Conservation (phyloP, 2,888 invertebrate genomes). For the Cryptocephalus moraei region DNA sequence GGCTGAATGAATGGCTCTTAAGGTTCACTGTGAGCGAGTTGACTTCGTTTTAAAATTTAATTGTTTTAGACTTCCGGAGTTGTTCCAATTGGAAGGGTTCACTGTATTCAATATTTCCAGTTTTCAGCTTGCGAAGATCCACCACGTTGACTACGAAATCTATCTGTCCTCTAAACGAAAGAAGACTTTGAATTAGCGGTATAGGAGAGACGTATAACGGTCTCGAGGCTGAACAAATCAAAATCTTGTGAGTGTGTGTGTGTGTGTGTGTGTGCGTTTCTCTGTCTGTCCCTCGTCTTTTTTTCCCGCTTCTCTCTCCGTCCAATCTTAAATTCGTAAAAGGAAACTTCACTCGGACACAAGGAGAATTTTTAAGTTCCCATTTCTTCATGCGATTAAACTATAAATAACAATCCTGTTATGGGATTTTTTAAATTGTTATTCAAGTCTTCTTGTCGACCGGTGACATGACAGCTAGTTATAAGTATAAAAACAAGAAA, state of each 20-base stretch:
- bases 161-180: too few relatives aligned
- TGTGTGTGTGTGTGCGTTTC: neutral
- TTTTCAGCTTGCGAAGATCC: too few relatives aligned
- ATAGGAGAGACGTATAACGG: neutral
- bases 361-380: slow-evolving; percentile 10
- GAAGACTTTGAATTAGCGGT: too few relatives aligned
- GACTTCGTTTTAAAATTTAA: too few relatives aligned
- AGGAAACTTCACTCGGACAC: slow-evolving; percentile 6
- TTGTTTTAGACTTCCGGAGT: too few relatives aligned
- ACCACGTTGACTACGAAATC: too few relatives aligned
- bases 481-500: slow-evolving; percentile 30
- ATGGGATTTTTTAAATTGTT: slow-evolving; percentile 31
- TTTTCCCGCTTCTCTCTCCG: too few relatives aligned
- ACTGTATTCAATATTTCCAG: too few relatives aligned
- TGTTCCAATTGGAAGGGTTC: too few relatives aligned
- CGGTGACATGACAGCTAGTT: slow-evolving; percentile 32
- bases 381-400: slow-evolving; percentile 22
- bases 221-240: slow-evolving; percentile 5
- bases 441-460: slow-evolving; percentile 25
- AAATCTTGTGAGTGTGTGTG: neutral
- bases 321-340: slow-evolving; percentile 5
- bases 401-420: slow-evolving; percentile 32
- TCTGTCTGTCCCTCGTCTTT: neutral
- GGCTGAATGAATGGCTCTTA: too few relatives aligned
- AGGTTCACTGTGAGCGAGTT: too few relatives aligned